Conservation (phyloP, 1,140 invertebrate genomes). For the Cardiocondyla obscurior region DNA sequence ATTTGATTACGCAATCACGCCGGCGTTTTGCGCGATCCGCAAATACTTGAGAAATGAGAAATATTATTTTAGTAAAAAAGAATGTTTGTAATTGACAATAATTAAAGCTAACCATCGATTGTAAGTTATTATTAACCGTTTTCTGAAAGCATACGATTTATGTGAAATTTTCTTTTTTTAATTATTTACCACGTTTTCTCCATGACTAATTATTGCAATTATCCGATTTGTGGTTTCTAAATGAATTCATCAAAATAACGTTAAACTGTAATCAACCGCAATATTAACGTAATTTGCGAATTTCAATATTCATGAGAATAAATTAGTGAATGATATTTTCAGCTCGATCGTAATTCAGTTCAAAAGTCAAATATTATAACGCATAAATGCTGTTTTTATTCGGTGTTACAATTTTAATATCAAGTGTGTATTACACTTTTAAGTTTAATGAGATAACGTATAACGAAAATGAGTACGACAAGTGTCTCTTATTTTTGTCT, state of each 20-base stretch:
- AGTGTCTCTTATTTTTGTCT: neutral
- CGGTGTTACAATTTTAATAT: no score
- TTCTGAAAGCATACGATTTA: neutral
- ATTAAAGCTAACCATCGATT: no score
- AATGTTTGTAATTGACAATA: no score
- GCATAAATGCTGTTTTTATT: neutral
- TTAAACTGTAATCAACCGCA: neutral
- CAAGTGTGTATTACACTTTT: neutral
- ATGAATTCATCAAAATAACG: constrained; percentile 13
- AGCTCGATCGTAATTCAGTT: neutral
- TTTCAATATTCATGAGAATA: constrained; percentile 23
- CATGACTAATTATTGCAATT: neutral
- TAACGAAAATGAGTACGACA: neutral
- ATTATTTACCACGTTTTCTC: neutral
- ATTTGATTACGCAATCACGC: neutral
- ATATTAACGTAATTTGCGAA: constrained; percentile 12
- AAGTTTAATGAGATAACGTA: neutral
- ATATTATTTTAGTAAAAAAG: neutral
- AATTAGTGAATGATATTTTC: constrained; percentile 16
- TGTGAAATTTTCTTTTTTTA: neutral
- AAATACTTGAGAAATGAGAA: neutral
- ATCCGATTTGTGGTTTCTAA: neutral
- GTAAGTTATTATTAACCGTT: neutral
- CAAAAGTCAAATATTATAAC: neutral
- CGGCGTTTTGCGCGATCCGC: neutral